phyloP scores from a whole-genome alignment of 2,113 vertebrate species.

The Lipotes vexillifer region DNA sequence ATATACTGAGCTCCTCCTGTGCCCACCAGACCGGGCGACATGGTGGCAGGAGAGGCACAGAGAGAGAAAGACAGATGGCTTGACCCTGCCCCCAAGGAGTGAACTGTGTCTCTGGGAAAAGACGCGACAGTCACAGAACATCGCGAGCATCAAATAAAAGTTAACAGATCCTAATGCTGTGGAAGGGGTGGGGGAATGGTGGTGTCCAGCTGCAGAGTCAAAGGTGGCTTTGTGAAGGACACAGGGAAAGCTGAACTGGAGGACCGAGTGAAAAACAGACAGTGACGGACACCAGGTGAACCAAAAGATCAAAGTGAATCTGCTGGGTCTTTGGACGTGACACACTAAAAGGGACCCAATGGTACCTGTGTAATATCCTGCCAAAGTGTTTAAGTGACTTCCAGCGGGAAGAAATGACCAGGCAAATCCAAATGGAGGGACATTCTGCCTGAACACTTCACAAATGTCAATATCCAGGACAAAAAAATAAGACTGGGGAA shows the following conservation, averaged over 20 bases:
- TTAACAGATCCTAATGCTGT: accelerated
- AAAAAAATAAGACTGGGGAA: background rate
- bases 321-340: background rate
- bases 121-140: background rate
- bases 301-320: too few species aligned
- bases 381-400: background rate
- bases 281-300: background rate
- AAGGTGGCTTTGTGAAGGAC: background rate
- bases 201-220: background rate
- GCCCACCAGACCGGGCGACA: accelerated
- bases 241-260: background rate
- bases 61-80: background rate
- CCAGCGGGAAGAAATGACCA: background rate
- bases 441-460: background rate
- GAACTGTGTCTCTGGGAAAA: accelerated
- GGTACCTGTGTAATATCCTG: background rate
- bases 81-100: background rate
- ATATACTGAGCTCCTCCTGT: accelerated
- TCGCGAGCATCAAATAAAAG: accelerated
- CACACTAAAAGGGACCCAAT: background rate
- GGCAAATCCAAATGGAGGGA: background rate
- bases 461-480: background rate
- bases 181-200: background rate
- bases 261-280: background rate
- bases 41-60: accelerated